These are phyloP conservation scores for Stomatorhinus walkeri DNA, from an alignment of 2,797 vertebrate species.

Conservation along the genomic window DNA sequence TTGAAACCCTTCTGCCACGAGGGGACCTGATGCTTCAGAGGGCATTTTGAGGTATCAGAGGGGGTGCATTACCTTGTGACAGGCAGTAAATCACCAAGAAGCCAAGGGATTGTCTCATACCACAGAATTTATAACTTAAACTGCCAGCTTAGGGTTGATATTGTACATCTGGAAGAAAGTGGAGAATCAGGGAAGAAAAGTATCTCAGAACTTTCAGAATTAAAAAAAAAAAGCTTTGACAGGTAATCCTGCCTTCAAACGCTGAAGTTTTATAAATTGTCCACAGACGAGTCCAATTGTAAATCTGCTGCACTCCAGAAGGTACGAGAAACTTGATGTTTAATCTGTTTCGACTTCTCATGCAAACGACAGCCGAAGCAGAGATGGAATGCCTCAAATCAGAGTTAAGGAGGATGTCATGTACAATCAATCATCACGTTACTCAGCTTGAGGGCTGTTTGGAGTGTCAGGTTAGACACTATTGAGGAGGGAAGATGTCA, in stretches of 20 bases:
- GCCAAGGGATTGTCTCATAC: neutral
- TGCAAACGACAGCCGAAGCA: neutral
- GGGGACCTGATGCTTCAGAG: neutral
- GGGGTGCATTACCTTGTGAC: neutral
- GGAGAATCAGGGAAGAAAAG: neutral
- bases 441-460: neutral
- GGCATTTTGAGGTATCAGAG: neutral
- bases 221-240: neutral
- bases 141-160: neutral
- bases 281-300: neutral
- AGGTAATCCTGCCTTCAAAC: neutral
- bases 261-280: neutral
- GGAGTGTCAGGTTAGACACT: neutral
- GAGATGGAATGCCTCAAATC: conserved; percentile 1
- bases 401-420: conserved; percentile 6
- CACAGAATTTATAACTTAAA: neutral
- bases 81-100: neutral
- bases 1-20: neutral
- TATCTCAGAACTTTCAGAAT: conserved; percentile 7
- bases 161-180: neutral
- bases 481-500: neutral
- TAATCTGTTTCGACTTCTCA: neutral
- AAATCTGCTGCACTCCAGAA: neutral
- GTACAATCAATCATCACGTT: neutral
- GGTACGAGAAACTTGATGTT: neutral